These are phyloP conservation scores for Lophotis ruficrista DNA, from an alignment of 2,113 vertebrate genomes.

Conservation along the genomic window DNA sequence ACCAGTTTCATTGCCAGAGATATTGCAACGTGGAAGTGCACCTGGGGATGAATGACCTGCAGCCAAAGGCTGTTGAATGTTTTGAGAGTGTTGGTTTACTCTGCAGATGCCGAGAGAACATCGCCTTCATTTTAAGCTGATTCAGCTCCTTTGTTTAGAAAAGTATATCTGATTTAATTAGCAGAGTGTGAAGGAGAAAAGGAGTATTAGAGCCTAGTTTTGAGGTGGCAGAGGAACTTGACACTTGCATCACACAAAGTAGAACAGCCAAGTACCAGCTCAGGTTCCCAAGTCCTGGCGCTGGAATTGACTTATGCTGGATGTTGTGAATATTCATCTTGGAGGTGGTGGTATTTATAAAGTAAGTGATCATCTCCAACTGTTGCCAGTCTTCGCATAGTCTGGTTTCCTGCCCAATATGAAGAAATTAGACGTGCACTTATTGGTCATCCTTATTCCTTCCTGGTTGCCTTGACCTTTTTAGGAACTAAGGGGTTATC, in stretches of 20 bases:
- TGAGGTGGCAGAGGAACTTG: background rate
- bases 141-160: background rate
- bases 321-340: background rate
- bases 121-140: background rate
- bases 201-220: background rate
- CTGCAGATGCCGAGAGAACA: background rate
- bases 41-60: background rate
- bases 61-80: background rate
- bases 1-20: background rate
- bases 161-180: background rate
- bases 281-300: background rate
- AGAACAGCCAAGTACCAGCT: background rate
- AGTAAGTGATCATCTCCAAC: background rate
- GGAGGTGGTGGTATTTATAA: background rate
- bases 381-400: background rate
- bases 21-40: background rate
- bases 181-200: background rate
- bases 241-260: background rate
- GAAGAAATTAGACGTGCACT: background rate
- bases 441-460: background rate
- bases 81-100: background rate
- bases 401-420: background rate
- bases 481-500: background rate
- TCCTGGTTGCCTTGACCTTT: background rate
- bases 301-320: background rate